Evolutionary conservation across 2,113 vertebrate genomes (phyloP).

Genomic region (Anarrhichthys ocellatus): DNA sequence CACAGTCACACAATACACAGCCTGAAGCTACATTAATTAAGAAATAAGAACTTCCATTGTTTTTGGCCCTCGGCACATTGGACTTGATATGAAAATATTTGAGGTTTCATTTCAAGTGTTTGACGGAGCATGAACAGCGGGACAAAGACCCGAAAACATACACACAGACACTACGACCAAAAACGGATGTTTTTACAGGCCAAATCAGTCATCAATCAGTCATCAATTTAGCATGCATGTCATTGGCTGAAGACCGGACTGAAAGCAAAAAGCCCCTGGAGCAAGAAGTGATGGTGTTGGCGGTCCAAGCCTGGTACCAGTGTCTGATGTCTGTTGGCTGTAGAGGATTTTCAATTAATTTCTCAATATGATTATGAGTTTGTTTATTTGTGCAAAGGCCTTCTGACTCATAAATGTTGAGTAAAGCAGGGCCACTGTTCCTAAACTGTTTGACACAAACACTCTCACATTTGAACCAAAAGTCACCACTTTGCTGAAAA

Average conservation of each 20-base stretch:
- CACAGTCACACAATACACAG: background rate
- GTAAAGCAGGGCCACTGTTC: background rate
- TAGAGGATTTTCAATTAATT: background rate
- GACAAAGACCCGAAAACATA: conserved; percentile 15
- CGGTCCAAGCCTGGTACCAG: background rate
- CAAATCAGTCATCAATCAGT: conserved; percentile 9
- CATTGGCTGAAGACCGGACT: conserved; percentile 6
- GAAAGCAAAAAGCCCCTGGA: background rate
- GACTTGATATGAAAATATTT: background rate
- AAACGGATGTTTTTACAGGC: background rate
- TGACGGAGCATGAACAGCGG: conserved; percentile 2
- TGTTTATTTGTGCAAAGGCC: background rate
- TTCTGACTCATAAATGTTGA: background rate
- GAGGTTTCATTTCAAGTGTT: conserved; percentile 6
- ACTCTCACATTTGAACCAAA: background rate
- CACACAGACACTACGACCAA: background rate
- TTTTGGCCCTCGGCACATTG: too few relatives aligned
- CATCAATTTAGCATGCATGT: conserved; percentile 1
- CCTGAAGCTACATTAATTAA: background rate
- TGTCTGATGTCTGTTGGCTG: background rate
- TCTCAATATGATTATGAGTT: background rate
- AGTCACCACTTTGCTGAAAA: background rate
- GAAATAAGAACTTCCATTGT: background rate
- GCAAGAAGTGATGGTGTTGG: conserved; percentile 10
- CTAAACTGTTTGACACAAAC: background rate